These are phyloP conservation scores for Lasioglossum malachurum DNA, from an alignment of 2,888 invertebrate species.

Conservation along the genomic window DNA sequence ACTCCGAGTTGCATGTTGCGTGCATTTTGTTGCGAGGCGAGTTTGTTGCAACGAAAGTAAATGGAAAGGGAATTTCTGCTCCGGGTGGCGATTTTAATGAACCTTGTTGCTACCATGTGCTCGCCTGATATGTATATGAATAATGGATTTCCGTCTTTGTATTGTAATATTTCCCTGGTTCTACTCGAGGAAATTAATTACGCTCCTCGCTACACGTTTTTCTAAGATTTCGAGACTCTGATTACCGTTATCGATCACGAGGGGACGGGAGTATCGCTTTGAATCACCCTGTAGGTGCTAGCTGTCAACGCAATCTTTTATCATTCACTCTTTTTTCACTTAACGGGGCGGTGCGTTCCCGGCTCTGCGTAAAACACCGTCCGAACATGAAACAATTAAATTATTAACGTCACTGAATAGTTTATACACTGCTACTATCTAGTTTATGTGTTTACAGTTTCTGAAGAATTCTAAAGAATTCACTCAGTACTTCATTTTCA, in stretches of 20 bases:
- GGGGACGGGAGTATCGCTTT: background rate
- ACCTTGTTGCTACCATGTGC: background rate
- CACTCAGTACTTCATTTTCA: background rate
- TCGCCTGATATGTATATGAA: background rate
- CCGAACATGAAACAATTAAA: background rate
- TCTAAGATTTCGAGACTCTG: background rate
- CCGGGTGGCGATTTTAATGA: background rate
- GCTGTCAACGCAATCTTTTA: conserved; percentile 3
- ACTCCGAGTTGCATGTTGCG: background rate
- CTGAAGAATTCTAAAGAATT: background rate
- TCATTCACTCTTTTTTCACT: background rate
- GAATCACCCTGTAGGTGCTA: conserved; percentile 3
- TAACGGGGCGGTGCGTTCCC: background rate
- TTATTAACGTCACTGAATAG: background rate
- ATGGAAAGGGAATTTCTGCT: conserved; percentile 1
- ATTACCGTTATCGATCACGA: background rate
- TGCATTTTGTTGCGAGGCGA: background rate
- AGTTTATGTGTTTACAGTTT: background rate
- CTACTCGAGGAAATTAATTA: conserved; percentile 9
- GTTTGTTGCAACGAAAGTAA: background rate
- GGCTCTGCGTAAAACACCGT: background rate
- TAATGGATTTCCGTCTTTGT: background rate
- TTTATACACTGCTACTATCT: background rate
- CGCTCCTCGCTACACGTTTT: background rate
- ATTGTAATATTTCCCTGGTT: conserved; percentile 9